A percentile compares a stretch with the other conserved stretches of the same genome.
Evolutionary conservation across 2,797 vertebrate species (phyloP).

Genomic region (Sebastes diploproa): DNA sequence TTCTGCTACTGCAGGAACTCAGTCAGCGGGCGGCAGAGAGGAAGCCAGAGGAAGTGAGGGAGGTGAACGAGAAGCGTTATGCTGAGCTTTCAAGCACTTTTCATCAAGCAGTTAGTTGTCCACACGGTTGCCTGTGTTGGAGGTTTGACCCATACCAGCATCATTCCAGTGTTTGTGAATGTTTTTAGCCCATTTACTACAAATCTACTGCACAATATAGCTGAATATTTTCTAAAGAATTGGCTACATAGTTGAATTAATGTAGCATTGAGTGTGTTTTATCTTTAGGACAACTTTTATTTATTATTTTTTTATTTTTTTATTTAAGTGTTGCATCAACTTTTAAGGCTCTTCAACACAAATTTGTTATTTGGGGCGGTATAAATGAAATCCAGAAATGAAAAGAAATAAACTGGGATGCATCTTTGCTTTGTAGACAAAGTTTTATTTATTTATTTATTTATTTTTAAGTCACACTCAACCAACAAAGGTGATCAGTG

Average conservation of each 20-base stretch:
- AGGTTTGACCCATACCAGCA: background rate
- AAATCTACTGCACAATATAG: background rate
- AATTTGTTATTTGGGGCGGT: background rate
- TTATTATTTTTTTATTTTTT: background rate
- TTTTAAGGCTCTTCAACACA: background rate
- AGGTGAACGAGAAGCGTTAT: constrained; percentile 1
- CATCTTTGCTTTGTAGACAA: too few species aligned
- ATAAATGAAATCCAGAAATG: background rate
- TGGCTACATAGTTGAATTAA: background rate
- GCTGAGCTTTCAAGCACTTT: constrained; percentile 19
- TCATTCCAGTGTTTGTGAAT: background rate
- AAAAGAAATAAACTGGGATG: background rate
- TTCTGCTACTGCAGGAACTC: constrained; percentile 54
- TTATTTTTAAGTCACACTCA: too few species aligned
- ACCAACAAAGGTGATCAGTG: too few species aligned
- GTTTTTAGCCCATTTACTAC: background rate
- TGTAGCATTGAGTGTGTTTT: background rate
- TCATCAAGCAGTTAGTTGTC: background rate
- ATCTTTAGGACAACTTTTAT: background rate
- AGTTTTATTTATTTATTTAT: too few species aligned
- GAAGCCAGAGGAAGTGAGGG: constrained; percentile 27
- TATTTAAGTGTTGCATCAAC: background rate
- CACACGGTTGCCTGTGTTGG: background rate
- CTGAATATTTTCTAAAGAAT: background rate
- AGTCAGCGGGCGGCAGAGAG: constrained; percentile 38